Percentiles rank a stretch among this genome's conserved stretches.
phyloP scores from a whole-genome alignment of 2,113 vertebrate species.

The Tretioscincus oriximinensis region DNA sequence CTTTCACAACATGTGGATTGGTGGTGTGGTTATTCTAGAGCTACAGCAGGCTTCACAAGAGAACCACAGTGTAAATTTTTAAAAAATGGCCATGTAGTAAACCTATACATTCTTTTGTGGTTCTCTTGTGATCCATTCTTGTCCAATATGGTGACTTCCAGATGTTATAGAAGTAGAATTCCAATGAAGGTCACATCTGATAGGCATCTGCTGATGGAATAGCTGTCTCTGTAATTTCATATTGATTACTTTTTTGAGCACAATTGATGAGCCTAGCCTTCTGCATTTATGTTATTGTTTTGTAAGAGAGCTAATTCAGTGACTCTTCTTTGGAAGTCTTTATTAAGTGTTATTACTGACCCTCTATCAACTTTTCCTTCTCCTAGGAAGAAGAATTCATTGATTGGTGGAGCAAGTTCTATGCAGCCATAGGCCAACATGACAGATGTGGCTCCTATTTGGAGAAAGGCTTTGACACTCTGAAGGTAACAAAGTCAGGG shows the following conservation, averaged over 20 bases:
- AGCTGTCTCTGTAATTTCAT: not conserved
- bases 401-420: slow-evolving; percentile 99
- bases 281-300: not conserved
- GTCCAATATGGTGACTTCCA: too few relatives aligned
- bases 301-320: not conserved
- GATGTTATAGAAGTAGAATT: too few relatives aligned
- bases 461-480: slow-evolving; percentile 88
- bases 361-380: not conserved
- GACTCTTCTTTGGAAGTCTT: rapidly evolving
- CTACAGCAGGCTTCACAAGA: too few relatives aligned
- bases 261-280: too few relatives aligned
- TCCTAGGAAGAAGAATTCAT: slow-evolving; percentile 90
- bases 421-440: slow-evolving; percentile 85
- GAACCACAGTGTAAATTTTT: too few relatives aligned
- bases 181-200: not conserved
- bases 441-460: slow-evolving; percentile 89
- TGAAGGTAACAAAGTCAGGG: slow-evolving; percentile 76
- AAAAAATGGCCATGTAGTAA: too few relatives aligned
- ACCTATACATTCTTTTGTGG: too few relatives aligned
- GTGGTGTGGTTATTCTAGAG: too few relatives aligned
- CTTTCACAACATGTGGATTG: too few relatives aligned
- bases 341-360: not conserved
- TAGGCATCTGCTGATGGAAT: too few relatives aligned
- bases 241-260: not conserved
- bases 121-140: too few relatives aligned